Percentiles rank a stretch among this genome's conserved stretches.
Evolutionary conservation across 2,797 vertebrate species (phyloP).

Genomic region (Sebastes iracundus): DNA sequence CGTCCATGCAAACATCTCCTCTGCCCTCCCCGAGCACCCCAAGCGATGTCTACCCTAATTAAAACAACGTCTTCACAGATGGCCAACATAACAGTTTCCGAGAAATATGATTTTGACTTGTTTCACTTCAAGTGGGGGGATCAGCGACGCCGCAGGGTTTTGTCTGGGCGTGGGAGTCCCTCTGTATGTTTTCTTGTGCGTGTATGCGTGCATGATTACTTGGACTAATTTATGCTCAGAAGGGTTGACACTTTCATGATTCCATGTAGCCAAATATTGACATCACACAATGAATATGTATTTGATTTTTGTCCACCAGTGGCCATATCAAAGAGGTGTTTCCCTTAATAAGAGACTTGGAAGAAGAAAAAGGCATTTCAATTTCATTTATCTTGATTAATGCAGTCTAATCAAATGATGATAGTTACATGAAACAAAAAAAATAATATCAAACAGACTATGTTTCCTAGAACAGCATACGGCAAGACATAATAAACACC

Average conservation of each 20-base stretch:
- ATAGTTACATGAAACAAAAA: not conserved
- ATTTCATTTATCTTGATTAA: not conserved
- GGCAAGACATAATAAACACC: not conserved
- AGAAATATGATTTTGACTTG: constrained; percentile 44
- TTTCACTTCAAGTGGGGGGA: constrained; percentile 33
- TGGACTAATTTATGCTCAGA: not conserved
- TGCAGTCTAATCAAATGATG: not conserved
- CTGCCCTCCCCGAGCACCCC: constrained; percentile 19
- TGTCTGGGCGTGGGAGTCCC: constrained; percentile 17
- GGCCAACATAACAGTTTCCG: constrained; percentile 37
- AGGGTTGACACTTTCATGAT: not conserved
- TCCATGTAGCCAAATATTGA: not conserved
- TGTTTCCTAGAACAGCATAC: not conserved
- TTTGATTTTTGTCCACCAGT: not conserved
- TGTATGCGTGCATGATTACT: not conserved
- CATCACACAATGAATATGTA: not conserved
- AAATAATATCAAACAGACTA: not conserved
- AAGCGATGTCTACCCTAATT: constrained; percentile 64
- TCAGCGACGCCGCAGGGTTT: constrained; percentile 15
- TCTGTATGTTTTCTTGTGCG: constrained; percentile 1
- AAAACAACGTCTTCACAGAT: constrained; percentile 64
- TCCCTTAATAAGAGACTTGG: not conserved
- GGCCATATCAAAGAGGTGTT: no score
- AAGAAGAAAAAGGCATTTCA: not conserved
- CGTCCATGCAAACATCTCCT: constrained; percentile 41